A percentile compares a stretch with the other conserved stretches of the same genome.
Conservation (phyloP, 2,888 invertebrate species). For the Nysson spinosus region DNA sequence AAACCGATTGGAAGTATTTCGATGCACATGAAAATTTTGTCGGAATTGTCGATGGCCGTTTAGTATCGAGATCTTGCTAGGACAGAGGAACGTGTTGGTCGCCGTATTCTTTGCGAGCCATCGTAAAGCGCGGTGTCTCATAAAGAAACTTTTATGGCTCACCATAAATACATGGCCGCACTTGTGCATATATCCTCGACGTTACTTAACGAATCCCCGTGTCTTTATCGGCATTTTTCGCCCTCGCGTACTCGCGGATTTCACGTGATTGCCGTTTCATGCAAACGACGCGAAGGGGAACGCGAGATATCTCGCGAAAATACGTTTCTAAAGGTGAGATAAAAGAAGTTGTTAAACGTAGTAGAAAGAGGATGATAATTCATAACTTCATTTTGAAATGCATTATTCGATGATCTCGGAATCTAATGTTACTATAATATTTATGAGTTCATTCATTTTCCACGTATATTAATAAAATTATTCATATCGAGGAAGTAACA, state of each 20-base stretch:
- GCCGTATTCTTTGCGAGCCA: slow-evolving; percentile 31
- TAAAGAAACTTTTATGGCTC: slow-evolving; percentile 44
- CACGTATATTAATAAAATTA: no score
- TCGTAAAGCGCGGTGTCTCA: slow-evolving; percentile 43
- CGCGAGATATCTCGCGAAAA: no score
- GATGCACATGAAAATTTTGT: slow-evolving; percentile 5
- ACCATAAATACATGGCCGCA: slow-evolving; percentile 31
- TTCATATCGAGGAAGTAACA: no score
- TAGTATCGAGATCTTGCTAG: no score
- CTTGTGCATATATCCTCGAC: slow-evolving; percentile 20
- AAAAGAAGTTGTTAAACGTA: slow-evolving; percentile 1
- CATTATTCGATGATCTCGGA: no score
- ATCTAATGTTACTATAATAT: no score
- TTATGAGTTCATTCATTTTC: no score
- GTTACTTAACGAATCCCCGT: slow-evolving; percentile 41
- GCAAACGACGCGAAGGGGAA: no score
- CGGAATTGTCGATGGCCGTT: slow-evolving; percentile 20
- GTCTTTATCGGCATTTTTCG: slow-evolving; percentile 25
- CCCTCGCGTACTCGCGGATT: slow-evolving; percentile 5
- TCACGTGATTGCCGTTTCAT: slow-evolving; percentile 3
- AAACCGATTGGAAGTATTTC: no score
- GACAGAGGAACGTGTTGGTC: slow-evolving; percentile 30
- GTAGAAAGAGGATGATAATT: no score
- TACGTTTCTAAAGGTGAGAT: no score
- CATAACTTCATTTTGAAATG: no score